Conservation (phyloP, 2,888 invertebrate species). For the Leucania comma region DNA sequence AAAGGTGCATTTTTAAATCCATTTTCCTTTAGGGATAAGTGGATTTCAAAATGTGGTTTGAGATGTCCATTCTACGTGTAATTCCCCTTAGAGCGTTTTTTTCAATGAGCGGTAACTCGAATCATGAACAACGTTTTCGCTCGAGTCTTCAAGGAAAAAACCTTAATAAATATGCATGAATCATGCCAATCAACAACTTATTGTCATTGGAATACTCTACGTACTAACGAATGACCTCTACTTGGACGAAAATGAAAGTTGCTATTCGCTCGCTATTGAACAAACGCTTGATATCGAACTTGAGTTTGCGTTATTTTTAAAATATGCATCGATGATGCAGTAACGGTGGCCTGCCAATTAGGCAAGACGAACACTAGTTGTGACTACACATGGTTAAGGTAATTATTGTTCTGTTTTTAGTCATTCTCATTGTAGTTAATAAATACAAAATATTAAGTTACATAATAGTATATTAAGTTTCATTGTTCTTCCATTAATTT, state of each 20-base stretch:
- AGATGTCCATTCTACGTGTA: conserved; percentile 32
- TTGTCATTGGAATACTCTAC: conserved; percentile 45
- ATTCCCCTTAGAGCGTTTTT: conserved; percentile 45
- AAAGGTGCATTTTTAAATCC: conserved; percentile 28
- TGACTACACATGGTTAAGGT: conserved; percentile 75
- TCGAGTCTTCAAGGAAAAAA: conserved; percentile 57
- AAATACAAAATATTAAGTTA: conserved; percentile 77
- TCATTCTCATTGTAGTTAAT: conserved; percentile 73
- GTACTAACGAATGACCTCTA: conserved; percentile 61
- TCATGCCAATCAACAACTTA: conserved; percentile 50
- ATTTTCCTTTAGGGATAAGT: conserved; percentile 7
- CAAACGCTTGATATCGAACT: conserved; percentile 69
- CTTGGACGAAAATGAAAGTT: conserved; percentile 64
- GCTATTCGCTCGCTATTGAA: conserved; percentile 48
- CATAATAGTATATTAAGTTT: conserved; percentile 81
- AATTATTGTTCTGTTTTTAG: conserved; percentile 75
- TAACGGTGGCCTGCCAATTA: conserved; percentile 78
- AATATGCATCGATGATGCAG: conserved; percentile 64
- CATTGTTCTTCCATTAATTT: conserved; percentile 85
- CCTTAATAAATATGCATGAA: conserved; percentile 58
- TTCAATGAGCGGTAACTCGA: conserved; percentile 38
- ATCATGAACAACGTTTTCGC: conserved; percentile 48
- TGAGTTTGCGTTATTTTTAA: conserved; percentile 64
- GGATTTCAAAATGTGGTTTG: conserved; percentile 18
- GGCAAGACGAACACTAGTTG: conserved; percentile 70